Evolutionary conservation across 2,888 invertebrate genomes (phyloP).

Genomic region (Rotaria magnacalcarata): DNA sequence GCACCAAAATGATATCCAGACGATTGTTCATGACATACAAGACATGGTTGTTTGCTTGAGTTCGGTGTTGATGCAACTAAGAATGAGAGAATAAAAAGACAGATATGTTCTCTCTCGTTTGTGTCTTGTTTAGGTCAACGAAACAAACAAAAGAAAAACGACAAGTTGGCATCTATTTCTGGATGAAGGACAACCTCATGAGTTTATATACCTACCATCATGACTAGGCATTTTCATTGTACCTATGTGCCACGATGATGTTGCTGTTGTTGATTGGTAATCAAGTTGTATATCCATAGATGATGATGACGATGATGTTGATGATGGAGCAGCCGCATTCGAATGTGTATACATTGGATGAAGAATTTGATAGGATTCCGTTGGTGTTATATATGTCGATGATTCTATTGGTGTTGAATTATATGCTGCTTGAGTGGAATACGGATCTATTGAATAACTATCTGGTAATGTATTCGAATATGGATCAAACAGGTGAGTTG

Average conservation of each 20-base stretch:
- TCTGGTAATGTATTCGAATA: not conserved
- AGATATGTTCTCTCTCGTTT: not conserved
- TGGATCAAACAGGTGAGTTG: not conserved
- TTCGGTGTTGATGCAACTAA: not conserved
- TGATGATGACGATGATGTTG: not conserved
- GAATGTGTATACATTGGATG: not conserved
- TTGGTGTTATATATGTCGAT: not conserved
- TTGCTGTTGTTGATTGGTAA: too few species aligned
- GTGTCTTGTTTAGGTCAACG: not conserved
- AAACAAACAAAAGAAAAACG: not conserved
- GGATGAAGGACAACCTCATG: not conserved
- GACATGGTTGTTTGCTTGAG: slow-evolving; percentile 10
- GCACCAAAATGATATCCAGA: slow-evolving; percentile 33
- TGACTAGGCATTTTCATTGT: not conserved
- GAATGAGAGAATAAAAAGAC: not conserved
- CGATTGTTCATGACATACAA: not conserved
- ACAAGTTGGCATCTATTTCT: not conserved
- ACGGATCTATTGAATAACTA: not conserved
- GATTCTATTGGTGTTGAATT: not conserved
- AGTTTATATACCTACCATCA: not conserved
- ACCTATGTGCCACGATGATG: not conserved
- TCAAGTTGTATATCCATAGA: too few species aligned
- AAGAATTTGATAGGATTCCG: not conserved
- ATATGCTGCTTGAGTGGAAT: not conserved
- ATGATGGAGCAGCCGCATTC: not conserved